These are phyloP conservation scores for Schizopygopsis pylzovi DNA, from an alignment of 2,797 vertebrate genomes.

Conservation along the genomic window DNA sequence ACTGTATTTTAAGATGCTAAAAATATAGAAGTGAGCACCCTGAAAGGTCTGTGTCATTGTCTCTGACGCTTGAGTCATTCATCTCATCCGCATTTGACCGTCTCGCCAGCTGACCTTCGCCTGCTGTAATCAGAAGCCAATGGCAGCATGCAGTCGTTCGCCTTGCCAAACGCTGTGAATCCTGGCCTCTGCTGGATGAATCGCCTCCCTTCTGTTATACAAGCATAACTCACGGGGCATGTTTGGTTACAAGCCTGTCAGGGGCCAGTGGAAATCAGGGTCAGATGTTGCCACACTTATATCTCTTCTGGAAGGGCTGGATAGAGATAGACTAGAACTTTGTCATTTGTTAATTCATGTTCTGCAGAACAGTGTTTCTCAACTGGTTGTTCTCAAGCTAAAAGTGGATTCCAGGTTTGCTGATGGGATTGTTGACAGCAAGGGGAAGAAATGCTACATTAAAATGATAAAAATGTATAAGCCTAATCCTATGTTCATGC, in stretches of 20 bases:
- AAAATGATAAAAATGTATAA: neutral
- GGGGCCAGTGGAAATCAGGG: constrained; percentile 19
- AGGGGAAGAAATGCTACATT: neutral
- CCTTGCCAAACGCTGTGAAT: constrained; percentile 53
- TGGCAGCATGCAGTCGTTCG: constrained; percentile 19
- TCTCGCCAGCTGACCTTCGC: constrained; percentile 53
- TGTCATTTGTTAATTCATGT: constrained; percentile 6
- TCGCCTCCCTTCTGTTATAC: constrained; percentile 49
- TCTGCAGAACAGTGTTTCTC: neutral
- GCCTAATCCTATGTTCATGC: neutral
- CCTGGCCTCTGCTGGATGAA: constrained; percentile 47
- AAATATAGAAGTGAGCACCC: constrained; percentile 10
- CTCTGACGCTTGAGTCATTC: constrained; percentile 28
- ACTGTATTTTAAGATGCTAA: constrained; percentile 15
- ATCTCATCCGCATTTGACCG: constrained; percentile 8
- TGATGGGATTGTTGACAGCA: neutral
- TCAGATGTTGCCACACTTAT: constrained; percentile 23
- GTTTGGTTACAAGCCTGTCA: constrained; percentile 45
- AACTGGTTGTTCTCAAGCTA: neutral
- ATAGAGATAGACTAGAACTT: constrained; percentile 4
- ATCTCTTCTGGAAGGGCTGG: constrained; percentile 26
- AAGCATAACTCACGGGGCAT: constrained; percentile 52
- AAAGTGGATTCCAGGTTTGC: neutral
- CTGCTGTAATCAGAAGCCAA: constrained; percentile 37
- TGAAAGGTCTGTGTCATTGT: constrained; percentile 11